Percentiles rank a stretch among this genome's conserved stretches.
Conservation (phyloP, 2,113 vertebrate species). For the Gnathonemus echidnorhynchus region DNA sequence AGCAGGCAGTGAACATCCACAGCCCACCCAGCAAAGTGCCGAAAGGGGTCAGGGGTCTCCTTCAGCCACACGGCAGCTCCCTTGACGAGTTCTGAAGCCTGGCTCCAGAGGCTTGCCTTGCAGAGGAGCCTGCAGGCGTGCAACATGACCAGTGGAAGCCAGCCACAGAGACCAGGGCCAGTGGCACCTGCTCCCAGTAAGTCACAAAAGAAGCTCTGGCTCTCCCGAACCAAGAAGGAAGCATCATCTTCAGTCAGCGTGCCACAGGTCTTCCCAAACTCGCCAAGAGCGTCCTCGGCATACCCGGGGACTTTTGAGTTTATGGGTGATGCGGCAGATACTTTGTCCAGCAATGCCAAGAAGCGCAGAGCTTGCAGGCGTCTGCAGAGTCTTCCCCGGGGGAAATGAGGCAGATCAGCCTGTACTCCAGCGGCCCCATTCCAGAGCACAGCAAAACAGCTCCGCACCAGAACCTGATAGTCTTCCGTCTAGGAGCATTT, state of each 20-base stretch:
- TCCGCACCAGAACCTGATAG: slow-evolving; percentile 54
- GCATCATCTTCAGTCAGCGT: slow-evolving; percentile 50
- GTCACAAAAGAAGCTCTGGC: slow-evolving; percentile 28
- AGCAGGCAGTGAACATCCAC: slow-evolving; percentile 47
- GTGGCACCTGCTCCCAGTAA: not conserved
- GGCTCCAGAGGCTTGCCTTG: slow-evolving; percentile 41
- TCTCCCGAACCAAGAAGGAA: slow-evolving; percentile 51
- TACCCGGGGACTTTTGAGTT: slow-evolving; percentile 57
- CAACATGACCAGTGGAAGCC: slow-evolving; percentile 51
- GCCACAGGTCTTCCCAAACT: slow-evolving; percentile 51
- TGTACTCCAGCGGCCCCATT: slow-evolving; percentile 30
- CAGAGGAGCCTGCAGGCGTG: slow-evolving; percentile 62
- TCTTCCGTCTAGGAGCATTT: slow-evolving; percentile 50
- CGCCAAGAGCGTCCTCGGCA: slow-evolving; percentile 47
- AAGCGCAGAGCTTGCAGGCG: slow-evolving; percentile 72
- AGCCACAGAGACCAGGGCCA: not conserved
- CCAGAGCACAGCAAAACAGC: slow-evolving; percentile 74
- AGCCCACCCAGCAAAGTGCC: slow-evolving; percentile 47
- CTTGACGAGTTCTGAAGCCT: slow-evolving; percentile 41
- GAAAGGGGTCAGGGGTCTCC: not conserved
- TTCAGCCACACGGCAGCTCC: slow-evolving; percentile 30
- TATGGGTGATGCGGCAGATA: not conserved
- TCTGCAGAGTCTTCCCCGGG: slow-evolving; percentile 38
- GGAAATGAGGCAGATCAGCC: accelerated
- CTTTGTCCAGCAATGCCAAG: slow-evolving; percentile 63